phyloP scores from a whole-genome alignment of 2,888 invertebrate species.

The Yponomeuta sedellus region DNA sequence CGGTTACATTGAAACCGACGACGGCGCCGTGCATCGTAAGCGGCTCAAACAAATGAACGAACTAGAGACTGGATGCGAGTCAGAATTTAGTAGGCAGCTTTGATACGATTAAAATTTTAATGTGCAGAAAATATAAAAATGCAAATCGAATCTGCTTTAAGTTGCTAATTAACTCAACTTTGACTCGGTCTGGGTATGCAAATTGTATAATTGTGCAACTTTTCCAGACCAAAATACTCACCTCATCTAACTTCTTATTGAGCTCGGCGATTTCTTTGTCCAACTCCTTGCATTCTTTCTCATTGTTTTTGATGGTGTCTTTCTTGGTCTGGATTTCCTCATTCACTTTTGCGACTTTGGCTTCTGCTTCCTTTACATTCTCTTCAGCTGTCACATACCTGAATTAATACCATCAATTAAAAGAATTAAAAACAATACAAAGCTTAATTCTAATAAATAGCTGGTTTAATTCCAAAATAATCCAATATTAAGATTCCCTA shows the following conservation, averaged over 20 bases:
- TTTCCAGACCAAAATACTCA: constrained; percentile 42
- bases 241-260: constrained; percentile 80
- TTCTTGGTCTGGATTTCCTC: constrained; percentile 74
- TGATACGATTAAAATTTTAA: too few relatives aligned
- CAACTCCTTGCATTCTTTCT: constrained; percentile 69
- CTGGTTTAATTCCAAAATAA: too few relatives aligned
- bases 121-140: not conserved
- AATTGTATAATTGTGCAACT: not conserved
- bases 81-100: too few relatives aligned
- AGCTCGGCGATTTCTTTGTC: constrained; percentile 78
- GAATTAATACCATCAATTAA: not conserved
- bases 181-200: not conserved
- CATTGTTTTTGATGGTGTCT: constrained; percentile 72
- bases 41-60: too few relatives aligned
- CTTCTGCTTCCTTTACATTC: constrained; percentile 70
- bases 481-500: too few relatives aligned
- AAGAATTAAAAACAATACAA: not conserved
- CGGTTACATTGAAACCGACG: too few relatives aligned
- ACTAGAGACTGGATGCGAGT: too few relatives aligned
- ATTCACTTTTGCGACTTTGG: constrained; percentile 71
- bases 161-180: not conserved
- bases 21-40: too few relatives aligned
- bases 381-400: constrained; percentile 72
- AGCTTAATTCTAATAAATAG: too few relatives aligned
- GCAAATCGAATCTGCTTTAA: not conserved